A percentile compares a stretch with the other conserved stretches of the same genome.
Conservation (phyloP, 1,140 invertebrate genomes). For the Drusus annulatus region DNA sequence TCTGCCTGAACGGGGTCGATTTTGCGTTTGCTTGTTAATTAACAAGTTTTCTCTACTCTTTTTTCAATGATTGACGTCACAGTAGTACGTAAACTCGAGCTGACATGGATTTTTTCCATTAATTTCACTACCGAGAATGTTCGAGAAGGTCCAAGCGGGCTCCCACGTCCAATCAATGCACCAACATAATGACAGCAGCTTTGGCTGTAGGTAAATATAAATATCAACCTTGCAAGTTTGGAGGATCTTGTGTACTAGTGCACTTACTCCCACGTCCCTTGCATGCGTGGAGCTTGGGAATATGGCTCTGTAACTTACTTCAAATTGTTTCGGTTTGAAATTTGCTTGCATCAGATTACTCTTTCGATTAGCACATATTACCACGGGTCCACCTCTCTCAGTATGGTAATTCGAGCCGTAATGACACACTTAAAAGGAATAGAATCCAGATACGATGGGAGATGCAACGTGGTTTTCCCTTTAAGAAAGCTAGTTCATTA, state of each 20-base stretch:
- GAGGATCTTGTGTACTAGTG: background rate
- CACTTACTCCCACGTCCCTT: constrained; percentile 13
- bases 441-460: background rate
- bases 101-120: constrained; percentile 15
- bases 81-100: background rate
- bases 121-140: background rate
- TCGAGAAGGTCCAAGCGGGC: constrained; percentile 1
- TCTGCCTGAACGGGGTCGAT: no score
- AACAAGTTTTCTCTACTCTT: no score
- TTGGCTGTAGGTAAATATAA: background rate
- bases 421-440: constrained; percentile 37
- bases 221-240: background rate
- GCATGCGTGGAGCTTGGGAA: background rate
- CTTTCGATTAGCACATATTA: constrained; percentile 36
- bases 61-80: no score
- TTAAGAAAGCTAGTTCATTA: background rate
- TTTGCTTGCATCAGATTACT: constrained; percentile 19
- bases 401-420: constrained; percentile 30
- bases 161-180: background rate
- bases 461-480: background rate
- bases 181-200: background rate
- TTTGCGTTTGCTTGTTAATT: no score
- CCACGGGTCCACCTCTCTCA: constrained; percentile 8
- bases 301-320: background rate
- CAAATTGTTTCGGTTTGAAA: constrained; percentile 9